A percentile compares a stretch with the other conserved stretches of the same genome.
These are phyloP conservation scores for Galleria mellonella DNA, from an alignment of 1,140 invertebrate species.

Conservation along the genomic window DNA sequence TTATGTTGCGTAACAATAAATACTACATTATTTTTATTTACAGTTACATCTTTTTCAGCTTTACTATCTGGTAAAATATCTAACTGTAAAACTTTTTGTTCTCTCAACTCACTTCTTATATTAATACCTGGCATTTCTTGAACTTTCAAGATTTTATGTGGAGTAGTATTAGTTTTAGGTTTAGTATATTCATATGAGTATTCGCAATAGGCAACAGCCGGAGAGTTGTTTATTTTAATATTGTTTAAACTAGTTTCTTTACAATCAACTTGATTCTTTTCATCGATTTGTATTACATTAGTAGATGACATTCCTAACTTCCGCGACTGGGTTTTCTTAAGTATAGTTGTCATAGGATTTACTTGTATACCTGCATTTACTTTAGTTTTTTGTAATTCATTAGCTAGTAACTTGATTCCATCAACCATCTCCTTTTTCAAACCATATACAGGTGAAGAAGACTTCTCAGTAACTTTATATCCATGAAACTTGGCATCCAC, in stretches of 20 bases:
- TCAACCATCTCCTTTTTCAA: constrained; percentile 17
- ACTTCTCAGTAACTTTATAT: constrained; percentile 44
- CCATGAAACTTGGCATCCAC: constrained; percentile 68
- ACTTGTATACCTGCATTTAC: constrained; percentile 27
- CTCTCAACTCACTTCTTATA: constrained; percentile 66
- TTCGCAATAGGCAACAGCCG: constrained; percentile 43
- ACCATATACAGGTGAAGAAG: constrained; percentile 10
- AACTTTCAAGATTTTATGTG: constrained; percentile 34
- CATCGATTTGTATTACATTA: constrained; percentile 42
- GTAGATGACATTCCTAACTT: constrained; percentile 32
- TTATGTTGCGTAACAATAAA: constrained; percentile 48
- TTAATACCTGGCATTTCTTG: constrained; percentile 66
- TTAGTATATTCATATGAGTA: constrained; percentile 37
- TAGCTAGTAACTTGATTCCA: background rate
- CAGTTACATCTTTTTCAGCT: constrained; percentile 6
- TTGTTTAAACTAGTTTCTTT: constrained; percentile 25
- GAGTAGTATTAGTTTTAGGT: constrained; percentile 20
- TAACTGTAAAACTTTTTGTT: constrained; percentile 62
- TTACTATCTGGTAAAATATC: constrained; percentile 53
- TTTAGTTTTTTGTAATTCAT: constrained; percentile 19
- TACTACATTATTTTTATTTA: constrained; percentile 39
- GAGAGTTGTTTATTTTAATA: constrained; percentile 15
- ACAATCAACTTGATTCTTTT: constrained; percentile 15
- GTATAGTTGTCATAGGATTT: constrained; percentile 15
- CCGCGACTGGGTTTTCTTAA: constrained; percentile 14